Conservation (phyloP, 2,888 invertebrate species). For the Phyllotreta cruciferae region DNA sequence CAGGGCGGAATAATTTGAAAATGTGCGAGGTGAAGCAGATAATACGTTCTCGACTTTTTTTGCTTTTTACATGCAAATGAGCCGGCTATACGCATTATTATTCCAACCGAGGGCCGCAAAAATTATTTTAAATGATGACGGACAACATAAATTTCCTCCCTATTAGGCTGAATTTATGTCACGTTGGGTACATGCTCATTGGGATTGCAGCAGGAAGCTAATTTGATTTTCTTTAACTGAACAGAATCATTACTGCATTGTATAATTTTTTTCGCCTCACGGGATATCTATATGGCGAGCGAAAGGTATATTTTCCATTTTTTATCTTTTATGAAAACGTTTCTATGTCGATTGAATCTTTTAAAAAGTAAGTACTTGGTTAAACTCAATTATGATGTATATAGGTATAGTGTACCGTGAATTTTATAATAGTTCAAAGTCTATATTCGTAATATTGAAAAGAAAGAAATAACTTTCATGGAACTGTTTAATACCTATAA, state of each 20-base stretch:
- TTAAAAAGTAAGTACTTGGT: too few relatives aligned
- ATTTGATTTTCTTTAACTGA: slow-evolving; percentile 12
- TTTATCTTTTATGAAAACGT: too few relatives aligned
- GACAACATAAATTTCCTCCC: slow-evolving; percentile 33
- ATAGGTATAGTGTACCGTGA: too few relatives aligned
- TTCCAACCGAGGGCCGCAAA: slow-evolving; percentile 34
- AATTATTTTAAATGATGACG: slow-evolving; percentile 37
- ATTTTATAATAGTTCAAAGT: too few relatives aligned
- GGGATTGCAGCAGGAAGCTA: slow-evolving; percentile 7
- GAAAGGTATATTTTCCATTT: too few relatives aligned
- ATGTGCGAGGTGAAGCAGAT: slow-evolving; percentile 38
- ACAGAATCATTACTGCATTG: not conserved
- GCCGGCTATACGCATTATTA: slow-evolving; percentile 33
- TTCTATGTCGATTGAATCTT: too few relatives aligned
- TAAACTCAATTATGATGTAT: too few relatives aligned
- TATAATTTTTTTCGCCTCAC: not conserved
- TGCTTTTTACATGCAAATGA: slow-evolving; percentile 38
- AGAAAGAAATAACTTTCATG: slow-evolving; percentile 40
- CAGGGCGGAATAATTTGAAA: slow-evolving; percentile 35
- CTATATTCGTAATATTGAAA: slow-evolving; percentile 7
- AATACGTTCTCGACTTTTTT: slow-evolving; percentile 35
- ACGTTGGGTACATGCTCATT: slow-evolving; percentile 24
- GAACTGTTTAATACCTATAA: slow-evolving; percentile 38
- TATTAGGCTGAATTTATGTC: slow-evolving; percentile 30
- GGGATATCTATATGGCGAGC: too few relatives aligned